Evolutionary conservation across 1,140 invertebrate species (phyloP), one percentile per base, ranked within the genome.

Genomic region (Ostrea denselamellosa): DNA sequence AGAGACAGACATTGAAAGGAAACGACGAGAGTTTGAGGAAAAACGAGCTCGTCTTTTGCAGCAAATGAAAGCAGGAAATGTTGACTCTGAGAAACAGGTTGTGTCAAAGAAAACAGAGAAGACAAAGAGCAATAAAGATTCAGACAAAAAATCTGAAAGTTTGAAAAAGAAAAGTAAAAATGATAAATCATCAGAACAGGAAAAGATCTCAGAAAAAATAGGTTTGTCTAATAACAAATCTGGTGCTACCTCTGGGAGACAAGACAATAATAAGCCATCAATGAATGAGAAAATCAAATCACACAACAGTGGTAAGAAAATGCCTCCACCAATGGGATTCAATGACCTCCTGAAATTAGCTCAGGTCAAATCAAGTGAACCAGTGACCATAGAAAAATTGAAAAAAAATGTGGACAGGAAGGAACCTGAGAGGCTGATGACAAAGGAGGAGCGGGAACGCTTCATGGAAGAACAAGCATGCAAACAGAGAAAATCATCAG

Each of bases 321-420:
- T 54, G n/a, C 87, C 87, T 8, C 87, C 87, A 10, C 62, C 87
- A 51, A 85, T 88, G 87, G 84, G 71, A 51, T 88, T 88, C 82
- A 81, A 19, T 85, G 87, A 88, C 62, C 85, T 88, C 34, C 71
- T 88, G 58, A 88, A 88, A 82, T 22, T 88, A 56, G 87, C 87
- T 62, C 62, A 88, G 62, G 19, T 56, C 25, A 88, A 88, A 85
- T 77, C 87, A 12, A 68, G 54, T 28, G 87, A 88, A 52, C 87
- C 87, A 62, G 44, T 88, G 28, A 51, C 17, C 58, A 85, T 85
- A 58, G 87, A 88, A 85, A 28, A 17, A 12, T 28, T 56, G 19
- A 85, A 62, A 44, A 62, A 34, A 4, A 14, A 22, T 1, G 17
- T 51, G 5, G n/a, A 22, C 51, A 54, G 44, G 53, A 71, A 85